Percentiles rank a stretch among this genome's conserved stretches.
phyloP scores from a whole-genome alignment of 1,140 invertebrate species.

The Bacillus rossius region DNA sequence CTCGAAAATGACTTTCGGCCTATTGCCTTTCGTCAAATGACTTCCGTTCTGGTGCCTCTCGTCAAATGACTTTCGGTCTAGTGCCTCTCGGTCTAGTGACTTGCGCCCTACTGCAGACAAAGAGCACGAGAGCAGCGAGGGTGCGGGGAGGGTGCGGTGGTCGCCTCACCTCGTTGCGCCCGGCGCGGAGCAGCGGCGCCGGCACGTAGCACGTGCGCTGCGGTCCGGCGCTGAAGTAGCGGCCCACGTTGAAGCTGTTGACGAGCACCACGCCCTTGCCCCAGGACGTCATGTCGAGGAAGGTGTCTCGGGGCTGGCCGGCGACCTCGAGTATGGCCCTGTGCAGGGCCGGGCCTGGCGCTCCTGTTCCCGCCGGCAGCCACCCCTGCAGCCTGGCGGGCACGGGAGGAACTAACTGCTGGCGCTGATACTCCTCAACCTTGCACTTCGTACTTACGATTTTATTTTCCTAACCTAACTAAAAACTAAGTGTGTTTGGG shows the following conservation, averaged over 20 bases:
- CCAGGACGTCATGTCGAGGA: constrained; percentile 43
- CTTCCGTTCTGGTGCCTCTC: no score
- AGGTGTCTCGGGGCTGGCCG: constrained; percentile 34
- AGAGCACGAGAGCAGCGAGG: no score
- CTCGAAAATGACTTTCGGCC: no score
- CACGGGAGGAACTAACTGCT: neutral
- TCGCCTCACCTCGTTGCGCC: constrained; percentile 44
- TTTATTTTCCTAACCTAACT: neutral
- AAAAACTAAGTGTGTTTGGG: neutral
- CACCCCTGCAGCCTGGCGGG: constrained; percentile 19
- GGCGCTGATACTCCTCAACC: neutral
- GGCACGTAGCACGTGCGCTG: constrained; percentile 53
- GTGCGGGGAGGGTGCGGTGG: no score
- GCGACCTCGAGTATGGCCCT: constrained; percentile 31
- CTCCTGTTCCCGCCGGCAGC: neutral
- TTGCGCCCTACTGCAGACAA: no score
- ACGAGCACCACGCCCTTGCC: constrained; percentile 55
- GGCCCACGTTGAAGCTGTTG: constrained; percentile 58
- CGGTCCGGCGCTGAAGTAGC: constrained; percentile 52
- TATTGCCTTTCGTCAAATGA: no score
- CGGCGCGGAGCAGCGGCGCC: constrained; percentile 46
- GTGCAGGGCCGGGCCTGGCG: constrained; percentile 31
- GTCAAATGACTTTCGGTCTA: no score
- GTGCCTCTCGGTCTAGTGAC: no score
- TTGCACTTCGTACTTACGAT: neutral